phyloP scores from a whole-genome alignment of 2,888 invertebrate genomes.

The Stenodema calcarata region DNA sequence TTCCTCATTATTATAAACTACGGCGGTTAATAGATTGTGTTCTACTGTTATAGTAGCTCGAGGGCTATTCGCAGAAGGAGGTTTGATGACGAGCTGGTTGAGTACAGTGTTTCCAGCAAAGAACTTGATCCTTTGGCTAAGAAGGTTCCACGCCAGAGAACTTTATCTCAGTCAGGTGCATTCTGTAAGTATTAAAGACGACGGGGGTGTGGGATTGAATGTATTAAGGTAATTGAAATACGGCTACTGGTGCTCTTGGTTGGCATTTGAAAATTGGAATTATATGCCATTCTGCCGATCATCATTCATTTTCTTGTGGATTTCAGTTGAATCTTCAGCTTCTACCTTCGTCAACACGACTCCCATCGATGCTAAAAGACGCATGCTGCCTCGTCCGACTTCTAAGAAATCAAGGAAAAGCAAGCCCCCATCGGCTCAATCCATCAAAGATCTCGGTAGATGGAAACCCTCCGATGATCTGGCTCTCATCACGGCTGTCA shows the following conservation, averaged over 20 bases:
- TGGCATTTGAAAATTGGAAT: too few species aligned
- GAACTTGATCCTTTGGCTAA: slow-evolving; percentile 54
- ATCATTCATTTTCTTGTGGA: background rate
- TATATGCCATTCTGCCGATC: too few species aligned
- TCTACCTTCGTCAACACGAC: slow-evolving; percentile 43
- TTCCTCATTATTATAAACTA: too few species aligned
- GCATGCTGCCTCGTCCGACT: slow-evolving; percentile 45
- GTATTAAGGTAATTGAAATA: too few species aligned
- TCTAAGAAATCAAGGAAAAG: slow-evolving; percentile 64
- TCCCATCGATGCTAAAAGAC: slow-evolving; percentile 47
- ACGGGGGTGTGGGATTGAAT: too few species aligned
- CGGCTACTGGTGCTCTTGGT: too few species aligned
- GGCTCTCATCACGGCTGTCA: slow-evolving; percentile 89
- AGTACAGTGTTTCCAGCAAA: slow-evolving; percentile 72
- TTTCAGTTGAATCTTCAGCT: slow-evolving; percentile 29
- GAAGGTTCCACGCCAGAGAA: slow-evolving; percentile 60
- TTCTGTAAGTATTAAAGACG: slow-evolving; percentile 45
- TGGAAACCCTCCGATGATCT: slow-evolving; percentile 99
- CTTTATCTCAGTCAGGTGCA: slow-evolving; percentile 57
- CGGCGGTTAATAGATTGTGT: background rate
- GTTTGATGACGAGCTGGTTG: slow-evolving; percentile 96
- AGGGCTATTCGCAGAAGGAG: slow-evolving; percentile 93
- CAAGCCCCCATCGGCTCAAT: slow-evolving; percentile 72
- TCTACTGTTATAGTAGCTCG: slow-evolving; percentile 78
- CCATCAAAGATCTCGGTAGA: slow-evolving; percentile 84